Percentiles rank a stretch among this genome's conserved stretches.
phyloP scores from a whole-genome alignment of 2,888 invertebrate genomes.

The Lypha dubia region DNA sequence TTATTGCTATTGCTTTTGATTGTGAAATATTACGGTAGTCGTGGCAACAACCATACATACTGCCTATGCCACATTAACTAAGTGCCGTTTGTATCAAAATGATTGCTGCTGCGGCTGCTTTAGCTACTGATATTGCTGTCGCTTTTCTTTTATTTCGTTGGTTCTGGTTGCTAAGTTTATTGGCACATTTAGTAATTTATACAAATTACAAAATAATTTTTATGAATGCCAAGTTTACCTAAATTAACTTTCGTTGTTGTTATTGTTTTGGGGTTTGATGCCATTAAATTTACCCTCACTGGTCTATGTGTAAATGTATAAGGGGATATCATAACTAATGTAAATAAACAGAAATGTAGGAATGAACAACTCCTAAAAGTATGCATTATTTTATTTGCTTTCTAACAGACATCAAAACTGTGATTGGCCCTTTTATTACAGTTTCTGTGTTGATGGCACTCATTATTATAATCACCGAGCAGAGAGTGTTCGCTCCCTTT shows the following conservation, averaged over 20 bases:
- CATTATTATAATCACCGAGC: conserved; percentile 29
- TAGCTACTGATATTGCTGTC: not conserved
- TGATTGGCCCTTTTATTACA: conserved; percentile 5
- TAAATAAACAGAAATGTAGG: not conserved
- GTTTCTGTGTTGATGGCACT: not conserved
- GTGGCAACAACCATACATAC: not conserved
- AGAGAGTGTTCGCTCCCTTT: not conserved
- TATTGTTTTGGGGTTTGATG: conserved; percentile 5
- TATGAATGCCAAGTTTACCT: conserved; percentile 50
- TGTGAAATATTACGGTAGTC: not conserved
- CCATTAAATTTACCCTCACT: conserved; percentile 36
- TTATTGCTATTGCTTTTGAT: conserved; percentile 29
- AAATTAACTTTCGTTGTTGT: conserved; percentile 11
- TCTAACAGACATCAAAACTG: not conserved
- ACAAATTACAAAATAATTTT: conserved; percentile 62
- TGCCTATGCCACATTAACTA: not conserved
- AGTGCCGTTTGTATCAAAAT: not conserved
- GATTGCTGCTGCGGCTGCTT: not conserved
- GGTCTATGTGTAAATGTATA: conserved; percentile 9
- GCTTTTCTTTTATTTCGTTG: not conserved
- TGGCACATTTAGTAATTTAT: conserved; percentile 53
- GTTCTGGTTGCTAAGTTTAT: conserved; percentile 38
- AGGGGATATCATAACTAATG: not conserved
- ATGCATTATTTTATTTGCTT: conserved; percentile 14
- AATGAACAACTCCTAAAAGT: conserved; percentile 14